Evolutionary conservation across 2,888 invertebrate genomes (phyloP).

Genomic region (Eulithis testata): DNA sequence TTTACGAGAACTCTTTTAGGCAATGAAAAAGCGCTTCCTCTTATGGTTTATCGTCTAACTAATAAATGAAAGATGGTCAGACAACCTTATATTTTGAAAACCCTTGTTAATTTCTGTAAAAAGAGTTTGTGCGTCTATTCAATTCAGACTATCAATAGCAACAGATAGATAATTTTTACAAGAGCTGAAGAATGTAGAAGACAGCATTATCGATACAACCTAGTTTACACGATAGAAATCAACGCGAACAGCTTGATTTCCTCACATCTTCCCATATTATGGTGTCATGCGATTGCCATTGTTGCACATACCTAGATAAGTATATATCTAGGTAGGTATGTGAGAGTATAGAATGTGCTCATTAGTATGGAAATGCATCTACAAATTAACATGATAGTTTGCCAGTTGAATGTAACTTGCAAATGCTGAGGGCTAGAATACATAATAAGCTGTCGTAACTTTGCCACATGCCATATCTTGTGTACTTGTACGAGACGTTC

Average conservation of each 20-base stretch:
- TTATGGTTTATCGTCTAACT: too few relatives aligned
- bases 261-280: constrained; percentile 37
- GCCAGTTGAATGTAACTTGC: constrained; percentile 4
- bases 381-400: constrained; percentile 10
- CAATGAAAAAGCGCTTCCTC: too few relatives aligned
- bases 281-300: constrained; percentile 27
- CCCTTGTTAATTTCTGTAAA: too few relatives aligned
- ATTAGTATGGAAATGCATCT: constrained; percentile 14
- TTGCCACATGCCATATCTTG: background rate
- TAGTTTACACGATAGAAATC: constrained; percentile 44
- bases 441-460: background rate
- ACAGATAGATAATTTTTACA: background rate
- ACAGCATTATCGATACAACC: constrained; percentile 36
- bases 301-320: constrained; percentile 3
- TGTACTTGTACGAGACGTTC: background rate
- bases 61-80: too few relatives aligned
- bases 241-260: constrained; percentile 35
- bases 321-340: too few relatives aligned
- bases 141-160: background rate
- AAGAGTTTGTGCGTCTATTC: background rate
- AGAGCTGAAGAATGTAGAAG: background rate
- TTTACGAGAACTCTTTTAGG: too few relatives aligned
- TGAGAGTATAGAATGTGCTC: constrained; percentile 5
- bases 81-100: too few relatives aligned
- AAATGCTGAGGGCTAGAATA: background rate